Evolutionary conservation across 2,113 vertebrate species (phyloP), one percentile per base, ranked within the genome.

Genomic region (Elanoides forficatus): DNA sequence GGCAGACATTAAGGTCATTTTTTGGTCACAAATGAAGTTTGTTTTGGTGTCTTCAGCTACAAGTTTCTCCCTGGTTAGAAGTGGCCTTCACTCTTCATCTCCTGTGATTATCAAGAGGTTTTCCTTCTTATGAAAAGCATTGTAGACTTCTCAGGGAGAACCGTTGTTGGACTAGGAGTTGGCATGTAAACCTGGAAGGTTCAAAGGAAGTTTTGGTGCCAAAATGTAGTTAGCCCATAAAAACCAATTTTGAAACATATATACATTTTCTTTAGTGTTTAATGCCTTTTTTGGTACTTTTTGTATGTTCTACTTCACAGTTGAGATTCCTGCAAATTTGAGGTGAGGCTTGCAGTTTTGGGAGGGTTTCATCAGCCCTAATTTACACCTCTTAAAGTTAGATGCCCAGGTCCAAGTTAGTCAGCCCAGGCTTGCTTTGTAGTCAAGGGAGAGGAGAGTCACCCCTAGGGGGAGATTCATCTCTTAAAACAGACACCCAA

Each of bases 381-480:
- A 92, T 90, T 95, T 92, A 55, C 12, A 38, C 27, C 88, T 91
- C 67, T 81, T 21, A 86, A 95, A 74, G 42, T 84, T 53, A 73
- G 91, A 92, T 95, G 83, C 72, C 55, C 50, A 7, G 55, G 75
- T 94, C 88, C 80, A 83, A 53, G 32, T 87, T 25, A 87, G 81
- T 94, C 86, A 88, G 95, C 74, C 70, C 27, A 75, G 74, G 73
- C 66, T 93, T 95, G 81, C 83, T 94, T 65, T 94, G 92, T 91
- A 94, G 91, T 81, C 73, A 52, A 5, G 78, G 70, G 47, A 95
- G 73, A 94, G 42, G 23, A 96, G 81, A 96, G 56, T 90, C 78
- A 79, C 11, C 95, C 84, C 17, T 3, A 85, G 65, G 48, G 84
- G 29, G 34, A 94, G n/a, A 82, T 93, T 87, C 47, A 81, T 47